phyloP scores from a whole-genome alignment of 2,797 vertebrate genomes.

The Pangasius krempfi region DNA sequence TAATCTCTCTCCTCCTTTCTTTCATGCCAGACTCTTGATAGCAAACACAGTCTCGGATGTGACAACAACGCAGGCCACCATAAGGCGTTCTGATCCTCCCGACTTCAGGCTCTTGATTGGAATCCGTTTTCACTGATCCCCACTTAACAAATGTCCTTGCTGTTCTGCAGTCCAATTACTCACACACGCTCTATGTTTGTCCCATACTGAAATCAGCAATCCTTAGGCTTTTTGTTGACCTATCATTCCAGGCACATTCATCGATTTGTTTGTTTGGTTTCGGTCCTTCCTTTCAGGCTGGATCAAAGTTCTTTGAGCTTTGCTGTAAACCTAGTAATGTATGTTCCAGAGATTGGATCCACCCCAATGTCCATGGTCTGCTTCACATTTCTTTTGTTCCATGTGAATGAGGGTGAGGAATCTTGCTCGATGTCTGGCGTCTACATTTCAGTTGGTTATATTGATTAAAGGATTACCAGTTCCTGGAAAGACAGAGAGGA shows the following conservation, averaged over 20 bases:
- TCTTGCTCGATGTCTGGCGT: slow-evolving; percentile 50
- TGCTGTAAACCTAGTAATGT: background rate
- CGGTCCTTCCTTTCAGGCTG: background rate
- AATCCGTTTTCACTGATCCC: slow-evolving; percentile 59
- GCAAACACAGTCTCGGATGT: slow-evolving; percentile 61
- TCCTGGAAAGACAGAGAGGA: slow-evolving; percentile 60
- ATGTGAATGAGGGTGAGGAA: slow-evolving; percentile 59
- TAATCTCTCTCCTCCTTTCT: slow-evolving; percentile 20
- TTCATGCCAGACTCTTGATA: slow-evolving; percentile 45
- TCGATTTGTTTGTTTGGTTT: slow-evolving; percentile 40
- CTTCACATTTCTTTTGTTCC: slow-evolving; percentile 59
- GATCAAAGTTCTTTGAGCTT: slow-evolving; percentile 5
- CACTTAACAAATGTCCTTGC: slow-evolving; percentile 56
- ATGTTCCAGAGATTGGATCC: slow-evolving; percentile 13
- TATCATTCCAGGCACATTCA: background rate
- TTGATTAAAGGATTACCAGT: slow-evolving; percentile 71
- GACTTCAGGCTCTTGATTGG: slow-evolving; percentile 44
- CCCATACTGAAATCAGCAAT: slow-evolving; percentile 32
- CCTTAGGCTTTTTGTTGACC: slow-evolving; percentile 22
- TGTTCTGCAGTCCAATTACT: slow-evolving; percentile 53
- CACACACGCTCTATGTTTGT: slow-evolving; percentile 21
- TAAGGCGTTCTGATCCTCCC: slow-evolving; percentile 53
- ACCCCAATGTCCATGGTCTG: slow-evolving; percentile 29
- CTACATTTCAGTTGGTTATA: slow-evolving; percentile 68
- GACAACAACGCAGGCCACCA: slow-evolving; percentile 49